Evolutionary conservation across 1,140 invertebrate species (phyloP).

Genomic region (Drosophila pallidifrons): DNA sequence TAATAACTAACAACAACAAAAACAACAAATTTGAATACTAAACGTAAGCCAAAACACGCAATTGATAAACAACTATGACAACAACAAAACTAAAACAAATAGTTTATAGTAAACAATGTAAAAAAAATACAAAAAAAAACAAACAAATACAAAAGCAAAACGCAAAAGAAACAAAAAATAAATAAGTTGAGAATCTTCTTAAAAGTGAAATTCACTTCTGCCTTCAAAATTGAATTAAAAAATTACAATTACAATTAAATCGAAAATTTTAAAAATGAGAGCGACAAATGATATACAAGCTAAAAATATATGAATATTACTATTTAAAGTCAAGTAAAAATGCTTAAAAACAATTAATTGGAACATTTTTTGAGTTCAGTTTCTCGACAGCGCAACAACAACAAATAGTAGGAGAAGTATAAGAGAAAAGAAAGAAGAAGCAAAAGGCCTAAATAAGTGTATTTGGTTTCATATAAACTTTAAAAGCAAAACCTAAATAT

Average conservation of each 20-base stretch:
- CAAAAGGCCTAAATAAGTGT: slow-evolving; percentile 66
- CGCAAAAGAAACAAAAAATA: slow-evolving; percentile 35
- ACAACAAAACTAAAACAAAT: slow-evolving; percentile 22
- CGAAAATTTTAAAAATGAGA: slow-evolving; percentile 21
- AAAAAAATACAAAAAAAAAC: slow-evolving; percentile 15
- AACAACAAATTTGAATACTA: slow-evolving; percentile 33
- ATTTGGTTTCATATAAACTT: slow-evolving; percentile 79
- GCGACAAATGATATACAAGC: slow-evolving; percentile 24
- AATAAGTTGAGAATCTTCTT: slow-evolving; percentile 55
- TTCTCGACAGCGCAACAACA: background rate
- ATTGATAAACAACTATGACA: slow-evolving; percentile 31
- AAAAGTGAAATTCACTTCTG: slow-evolving; percentile 59
- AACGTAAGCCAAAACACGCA: slow-evolving; percentile 45
- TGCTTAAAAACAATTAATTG: slow-evolving; percentile 9
- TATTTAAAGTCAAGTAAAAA: slow-evolving; percentile 1
- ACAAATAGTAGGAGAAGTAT: background rate
- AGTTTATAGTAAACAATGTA: slow-evolving; percentile 20
- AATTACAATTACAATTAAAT: slow-evolving; percentile 29
- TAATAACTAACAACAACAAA: slow-evolving; percentile 12
- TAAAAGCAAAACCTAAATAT: slow-evolving; percentile 72
- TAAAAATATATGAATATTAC: slow-evolving; percentile 9
- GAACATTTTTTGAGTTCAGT: background rate
- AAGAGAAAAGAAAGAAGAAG: background rate
- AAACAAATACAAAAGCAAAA: slow-evolving; percentile 1
- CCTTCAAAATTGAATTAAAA: slow-evolving; percentile 53